Conservation (phyloP, 2,113 vertebrate genomes). For the Aspiorhynchus laticeps region DNA sequence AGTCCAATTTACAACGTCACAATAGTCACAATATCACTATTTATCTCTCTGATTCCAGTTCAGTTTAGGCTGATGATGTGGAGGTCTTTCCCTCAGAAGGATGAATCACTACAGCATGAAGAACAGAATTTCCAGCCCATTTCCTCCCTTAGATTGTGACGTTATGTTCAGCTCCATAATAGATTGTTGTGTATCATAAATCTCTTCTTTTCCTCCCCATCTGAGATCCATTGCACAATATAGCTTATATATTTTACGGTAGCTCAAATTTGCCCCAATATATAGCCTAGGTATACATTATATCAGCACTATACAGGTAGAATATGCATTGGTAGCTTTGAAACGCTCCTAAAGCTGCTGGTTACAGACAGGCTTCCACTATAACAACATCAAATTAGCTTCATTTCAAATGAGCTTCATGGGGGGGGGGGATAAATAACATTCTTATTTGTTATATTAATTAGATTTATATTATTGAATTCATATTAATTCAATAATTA, state of each 20-base stretch:
- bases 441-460: too few species aligned
- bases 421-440: too few species aligned
- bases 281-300: not conserved
- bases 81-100: slow-evolving; percentile 78
- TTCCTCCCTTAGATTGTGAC: slow-evolving; percentile 80
- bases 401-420: too few species aligned
- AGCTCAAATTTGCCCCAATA: not conserved
- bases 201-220: slow-evolving; percentile 66
- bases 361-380: too few species aligned
- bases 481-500: too few species aligned
- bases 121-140: slow-evolving; percentile 82
- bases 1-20: slow-evolving; percentile 10
- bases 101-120: slow-evolving; percentile 84
- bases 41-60: slow-evolving; percentile 16
- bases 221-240: slow-evolving; percentile 69
- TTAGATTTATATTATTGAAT: too few species aligned
- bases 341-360: too few species aligned
- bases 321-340: not conserved
- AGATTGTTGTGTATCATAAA: slow-evolving; percentile 81
- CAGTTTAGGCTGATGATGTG: slow-evolving; percentile 58
- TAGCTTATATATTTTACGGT: slow-evolving; percentile 65
- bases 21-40: not conserved
- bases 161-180: slow-evolving; percentile 78
- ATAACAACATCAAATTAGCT: too few species aligned
- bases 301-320: not conserved